Evolutionary conservation across 2,113 vertebrate genomes (phyloP).

Genomic region (Potamarius usumacintae): DNA sequence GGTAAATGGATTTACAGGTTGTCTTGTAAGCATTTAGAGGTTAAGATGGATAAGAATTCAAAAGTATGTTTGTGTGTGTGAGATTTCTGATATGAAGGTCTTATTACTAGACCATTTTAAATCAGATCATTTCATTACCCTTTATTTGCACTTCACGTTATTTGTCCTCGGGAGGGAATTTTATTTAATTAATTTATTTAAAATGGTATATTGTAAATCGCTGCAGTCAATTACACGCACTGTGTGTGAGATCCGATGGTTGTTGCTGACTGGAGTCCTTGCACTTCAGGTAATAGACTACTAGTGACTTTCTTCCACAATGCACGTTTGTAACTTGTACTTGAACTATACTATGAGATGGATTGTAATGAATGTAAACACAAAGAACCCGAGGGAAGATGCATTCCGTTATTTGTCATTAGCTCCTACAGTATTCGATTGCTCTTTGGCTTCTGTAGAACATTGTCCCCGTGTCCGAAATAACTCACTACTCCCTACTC

Average conservation of each 20-base stretch:
- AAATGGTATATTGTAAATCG: background rate
- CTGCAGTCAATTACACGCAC: background rate
- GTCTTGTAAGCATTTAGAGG: background rate
- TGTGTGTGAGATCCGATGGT: background rate
- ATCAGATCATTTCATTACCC: background rate
- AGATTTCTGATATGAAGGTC: background rate
- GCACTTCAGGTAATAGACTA: background rate
- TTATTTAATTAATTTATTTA: background rate
- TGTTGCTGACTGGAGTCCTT: background rate
- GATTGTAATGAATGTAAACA: background rate
- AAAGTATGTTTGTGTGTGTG: background rate
- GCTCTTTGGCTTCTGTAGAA: background rate
- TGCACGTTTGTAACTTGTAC: background rate
- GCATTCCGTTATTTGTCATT: background rate
- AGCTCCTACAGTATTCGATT: background rate
- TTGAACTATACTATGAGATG: background rate
- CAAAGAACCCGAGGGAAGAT: background rate
- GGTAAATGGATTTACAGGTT: background rate
- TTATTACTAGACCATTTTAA: background rate
- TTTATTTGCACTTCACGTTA: background rate
- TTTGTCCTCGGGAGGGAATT: background rate
- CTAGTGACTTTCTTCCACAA: background rate
- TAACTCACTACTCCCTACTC: too few relatives aligned
- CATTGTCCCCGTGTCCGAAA: background rate
- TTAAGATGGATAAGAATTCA: background rate